A percentile compares a stretch with the other conserved stretches of the same genome.
Evolutionary conservation across 2,113 vertebrate genomes (phyloP).

Genomic region (Python bivittatus): DNA sequence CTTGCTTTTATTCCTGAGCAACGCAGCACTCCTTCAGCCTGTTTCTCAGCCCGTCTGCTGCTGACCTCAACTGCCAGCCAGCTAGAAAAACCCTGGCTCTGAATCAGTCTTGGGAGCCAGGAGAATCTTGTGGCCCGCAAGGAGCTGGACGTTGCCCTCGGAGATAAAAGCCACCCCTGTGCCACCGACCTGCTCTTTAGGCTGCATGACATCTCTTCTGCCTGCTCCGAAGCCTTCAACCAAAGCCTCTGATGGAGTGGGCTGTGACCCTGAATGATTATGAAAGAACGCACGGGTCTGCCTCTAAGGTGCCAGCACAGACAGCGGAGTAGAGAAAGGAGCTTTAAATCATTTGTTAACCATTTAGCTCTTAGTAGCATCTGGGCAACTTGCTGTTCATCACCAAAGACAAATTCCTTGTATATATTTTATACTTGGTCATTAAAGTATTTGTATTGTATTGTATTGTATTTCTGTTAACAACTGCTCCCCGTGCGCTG

Average conservation of each 20-base stretch:
- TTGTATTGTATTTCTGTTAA: too few species aligned
- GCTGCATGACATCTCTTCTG: neutral
- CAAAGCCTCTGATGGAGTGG: neutral
- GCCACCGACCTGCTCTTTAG: too few species aligned
- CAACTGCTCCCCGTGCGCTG: neutral
- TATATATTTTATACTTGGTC: too few species aligned
- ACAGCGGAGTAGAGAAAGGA: too few species aligned
- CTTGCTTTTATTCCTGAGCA: conserved; percentile 47
- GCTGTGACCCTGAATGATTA: too few species aligned
- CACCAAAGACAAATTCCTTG: too few species aligned
- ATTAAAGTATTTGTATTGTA: too few species aligned
- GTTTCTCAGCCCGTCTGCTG: conserved; percentile 46
- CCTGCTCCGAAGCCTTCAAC: neutral
- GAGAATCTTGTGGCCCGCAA: neutral
- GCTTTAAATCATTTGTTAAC: too few species aligned
- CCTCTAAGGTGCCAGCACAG: too few species aligned
- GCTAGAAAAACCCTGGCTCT: neutral
- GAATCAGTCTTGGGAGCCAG: neutral
- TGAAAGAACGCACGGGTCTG: too few species aligned
- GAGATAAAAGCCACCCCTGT: neutral
- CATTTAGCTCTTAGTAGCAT: too few species aligned
- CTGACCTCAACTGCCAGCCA: conserved; percentile 15
- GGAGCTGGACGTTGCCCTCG: neutral
- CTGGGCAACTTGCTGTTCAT: neutral
- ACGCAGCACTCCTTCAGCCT: conserved; percentile 37